Evolutionary conservation across 2,113 vertebrate genomes (phyloP).

Genomic region (Colaptes auratus): DNA sequence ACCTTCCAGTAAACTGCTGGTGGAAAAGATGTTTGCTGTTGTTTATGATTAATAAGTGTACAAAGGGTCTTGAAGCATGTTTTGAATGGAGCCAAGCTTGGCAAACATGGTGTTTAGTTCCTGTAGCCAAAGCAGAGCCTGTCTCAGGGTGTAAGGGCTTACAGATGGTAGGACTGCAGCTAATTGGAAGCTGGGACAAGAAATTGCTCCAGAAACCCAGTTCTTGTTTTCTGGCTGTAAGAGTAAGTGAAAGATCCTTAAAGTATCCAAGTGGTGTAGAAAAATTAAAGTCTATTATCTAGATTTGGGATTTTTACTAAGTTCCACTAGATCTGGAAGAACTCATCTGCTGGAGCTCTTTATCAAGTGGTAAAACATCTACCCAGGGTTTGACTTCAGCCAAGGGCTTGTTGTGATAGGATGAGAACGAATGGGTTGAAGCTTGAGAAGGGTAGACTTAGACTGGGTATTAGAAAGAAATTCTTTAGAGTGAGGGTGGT

Average conservation of each 20-base stretch:
- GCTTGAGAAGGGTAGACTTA: too few relatives aligned
- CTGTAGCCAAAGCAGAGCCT: conserved; percentile 7
- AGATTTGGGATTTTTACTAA: not conserved
- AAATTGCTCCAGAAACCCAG: not conserved
- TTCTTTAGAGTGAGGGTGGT: too few relatives aligned
- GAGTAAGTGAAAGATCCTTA: not conserved
- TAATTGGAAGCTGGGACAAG: not conserved
- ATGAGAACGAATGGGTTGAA: too few relatives aligned
- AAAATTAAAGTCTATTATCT: not conserved
- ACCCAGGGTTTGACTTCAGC: not conserved
- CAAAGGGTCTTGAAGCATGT: not conserved
- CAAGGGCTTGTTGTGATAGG: too few relatives aligned
- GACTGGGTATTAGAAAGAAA: too few relatives aligned
- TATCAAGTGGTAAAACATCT: not conserved
- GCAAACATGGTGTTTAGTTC: not conserved
- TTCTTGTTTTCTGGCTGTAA: not conserved
- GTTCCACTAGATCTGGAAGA: not conserved
- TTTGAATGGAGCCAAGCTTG: not conserved
- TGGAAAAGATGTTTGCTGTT: not conserved
- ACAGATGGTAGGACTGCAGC: not conserved
- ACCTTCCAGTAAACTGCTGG: not conserved
- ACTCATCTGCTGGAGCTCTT: not conserved
- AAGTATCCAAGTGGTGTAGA: not conserved
- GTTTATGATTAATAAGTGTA: not conserved
- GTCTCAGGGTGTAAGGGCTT: not conserved